Conservation (phyloP, 1,140 invertebrate species). For the Sycobia sp. region DNA sequence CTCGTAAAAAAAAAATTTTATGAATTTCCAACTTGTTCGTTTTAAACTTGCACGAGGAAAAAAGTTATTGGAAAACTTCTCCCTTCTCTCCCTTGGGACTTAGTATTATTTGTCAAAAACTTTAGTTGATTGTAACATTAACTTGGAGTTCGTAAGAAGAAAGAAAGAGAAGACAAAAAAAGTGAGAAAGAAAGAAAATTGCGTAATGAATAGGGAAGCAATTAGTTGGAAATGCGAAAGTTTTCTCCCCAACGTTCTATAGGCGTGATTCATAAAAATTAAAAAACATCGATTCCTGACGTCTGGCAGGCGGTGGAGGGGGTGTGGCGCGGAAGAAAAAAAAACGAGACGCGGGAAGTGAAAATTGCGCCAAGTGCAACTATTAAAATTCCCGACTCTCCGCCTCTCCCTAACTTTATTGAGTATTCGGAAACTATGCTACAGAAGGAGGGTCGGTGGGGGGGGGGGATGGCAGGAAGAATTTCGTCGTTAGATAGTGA, state of each 20-base stretch:
- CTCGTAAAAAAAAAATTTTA: slow-evolving; percentile 2
- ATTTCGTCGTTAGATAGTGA: no score
- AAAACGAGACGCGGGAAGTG: no score
- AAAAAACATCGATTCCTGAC: not conserved
- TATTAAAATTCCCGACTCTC: no score
- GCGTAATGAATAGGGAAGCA: not conserved
- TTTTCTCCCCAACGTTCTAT: not conserved
- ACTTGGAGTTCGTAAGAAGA: not conserved
- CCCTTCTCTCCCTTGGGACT: not conserved
- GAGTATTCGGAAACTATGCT: no score
- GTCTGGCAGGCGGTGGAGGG: no score
- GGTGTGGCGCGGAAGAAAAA: no score
- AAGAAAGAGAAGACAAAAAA: no score
- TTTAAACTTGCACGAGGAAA: not conserved
- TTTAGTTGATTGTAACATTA: not conserved
- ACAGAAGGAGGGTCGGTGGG: no score
- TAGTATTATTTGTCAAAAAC: slow-evolving; percentile 4
- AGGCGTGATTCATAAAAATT: not conserved
- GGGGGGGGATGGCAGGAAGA: no score
- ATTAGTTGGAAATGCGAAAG: not conserved
- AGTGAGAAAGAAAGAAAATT: no score
- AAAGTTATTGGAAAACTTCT: slow-evolving; percentile 6
- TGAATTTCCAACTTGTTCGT: not conserved
- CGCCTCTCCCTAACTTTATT: no score
- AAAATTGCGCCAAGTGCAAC: no score